Conservation (phyloP, 2,113 vertebrate genomes). For the Vanacampus margaritifer region DNA sequence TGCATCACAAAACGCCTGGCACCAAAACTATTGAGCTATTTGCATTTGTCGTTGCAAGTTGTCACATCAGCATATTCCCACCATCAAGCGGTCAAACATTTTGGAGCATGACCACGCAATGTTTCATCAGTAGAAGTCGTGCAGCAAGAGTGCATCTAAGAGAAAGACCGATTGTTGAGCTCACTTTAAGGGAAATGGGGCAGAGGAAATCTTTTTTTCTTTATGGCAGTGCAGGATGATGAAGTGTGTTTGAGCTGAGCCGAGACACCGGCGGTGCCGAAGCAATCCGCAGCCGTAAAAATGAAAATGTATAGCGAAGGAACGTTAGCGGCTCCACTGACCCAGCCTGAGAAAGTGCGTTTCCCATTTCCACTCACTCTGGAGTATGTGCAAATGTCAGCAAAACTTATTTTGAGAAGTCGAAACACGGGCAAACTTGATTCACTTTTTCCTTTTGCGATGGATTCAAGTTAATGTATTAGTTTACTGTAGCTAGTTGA, state of each 20-base stretch:
- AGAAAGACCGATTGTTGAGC: conserved; percentile 36
- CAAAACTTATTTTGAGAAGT: conserved; percentile 34
- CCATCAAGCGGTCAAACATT: conserved; percentile 33
- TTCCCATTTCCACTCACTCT: conserved; percentile 29
- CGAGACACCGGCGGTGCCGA: conserved; percentile 23
- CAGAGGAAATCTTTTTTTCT: conserved; percentile 41
- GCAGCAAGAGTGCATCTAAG: conserved; percentile 1
- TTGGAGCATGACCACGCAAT: conserved; percentile 10
- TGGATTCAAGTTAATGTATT: conserved; percentile 2
- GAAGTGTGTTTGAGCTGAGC: conserved; percentile 44
- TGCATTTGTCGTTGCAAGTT: neutral
- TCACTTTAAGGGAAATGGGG: conserved; percentile 50
- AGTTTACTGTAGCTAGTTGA: too few species aligned
- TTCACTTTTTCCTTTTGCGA: neutral
- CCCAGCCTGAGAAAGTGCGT: conserved; percentile 48
- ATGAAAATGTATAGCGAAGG: conserved; percentile 40
- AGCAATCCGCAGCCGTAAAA: conserved; percentile 43
- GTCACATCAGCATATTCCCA: conserved; percentile 24
- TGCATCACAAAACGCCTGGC: too few species aligned
- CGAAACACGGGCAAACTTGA: conserved; percentile 25
- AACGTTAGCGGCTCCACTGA: conserved; percentile 43
- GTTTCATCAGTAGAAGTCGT: neutral
- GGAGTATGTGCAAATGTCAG: conserved; percentile 39
- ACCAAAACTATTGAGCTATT: too few species aligned
- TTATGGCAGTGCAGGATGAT: conserved; percentile 34